Conservation (phyloP, 2,113 vertebrate species). For the Ailurus styani region DNA sequence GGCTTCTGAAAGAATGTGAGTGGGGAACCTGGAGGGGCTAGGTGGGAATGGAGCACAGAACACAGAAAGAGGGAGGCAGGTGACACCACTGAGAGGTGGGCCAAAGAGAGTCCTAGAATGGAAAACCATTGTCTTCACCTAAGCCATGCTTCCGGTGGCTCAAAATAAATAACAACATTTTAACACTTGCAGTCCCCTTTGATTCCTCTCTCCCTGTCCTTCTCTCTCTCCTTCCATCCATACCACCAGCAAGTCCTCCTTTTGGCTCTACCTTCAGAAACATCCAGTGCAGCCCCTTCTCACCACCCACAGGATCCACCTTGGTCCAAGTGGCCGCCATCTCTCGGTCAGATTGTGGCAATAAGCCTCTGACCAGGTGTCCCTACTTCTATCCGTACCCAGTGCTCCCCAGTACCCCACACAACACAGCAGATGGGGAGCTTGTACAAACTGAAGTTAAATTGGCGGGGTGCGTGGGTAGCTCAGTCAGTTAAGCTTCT, state of each 20-base stretch:
- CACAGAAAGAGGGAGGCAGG: neutral
- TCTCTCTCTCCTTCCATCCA: neutral
- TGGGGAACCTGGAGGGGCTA: neutral
- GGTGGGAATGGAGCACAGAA: neutral
- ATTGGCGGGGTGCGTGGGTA: neutral
- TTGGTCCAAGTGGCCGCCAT: neutral
- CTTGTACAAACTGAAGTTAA: neutral
- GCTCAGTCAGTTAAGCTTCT: neutral
- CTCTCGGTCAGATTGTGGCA: neutral
- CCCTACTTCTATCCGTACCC: neutral
- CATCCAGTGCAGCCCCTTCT: neutral
- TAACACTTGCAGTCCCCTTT: neutral
- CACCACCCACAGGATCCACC: too few species aligned
- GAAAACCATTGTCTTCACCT: neutral
- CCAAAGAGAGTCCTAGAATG: neutral
- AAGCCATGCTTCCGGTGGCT: neutral
- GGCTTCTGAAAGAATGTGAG: neutral
- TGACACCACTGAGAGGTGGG: neutral
- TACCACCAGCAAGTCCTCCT: neutral
- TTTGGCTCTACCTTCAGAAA: neutral
- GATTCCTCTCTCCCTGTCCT: neutral
- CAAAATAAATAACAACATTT: neutral
- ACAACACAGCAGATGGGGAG: neutral
- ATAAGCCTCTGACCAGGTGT: neutral
- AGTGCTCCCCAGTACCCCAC: neutral